Base-by-base conservation (phyloP, 2,113 vertebrate genomes). In the Crotalus viridis region DNA sequence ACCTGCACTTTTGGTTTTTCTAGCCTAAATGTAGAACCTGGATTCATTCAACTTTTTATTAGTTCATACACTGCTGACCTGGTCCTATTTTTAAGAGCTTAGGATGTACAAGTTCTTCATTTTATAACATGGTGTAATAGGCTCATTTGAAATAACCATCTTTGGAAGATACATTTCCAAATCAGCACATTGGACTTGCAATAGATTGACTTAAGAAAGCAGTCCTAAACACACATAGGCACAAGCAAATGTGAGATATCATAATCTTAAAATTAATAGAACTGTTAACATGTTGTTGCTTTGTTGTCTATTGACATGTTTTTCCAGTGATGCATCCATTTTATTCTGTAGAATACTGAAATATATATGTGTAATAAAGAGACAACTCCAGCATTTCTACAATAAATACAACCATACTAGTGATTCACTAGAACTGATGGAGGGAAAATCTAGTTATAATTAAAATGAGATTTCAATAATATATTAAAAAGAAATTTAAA, bases 401-500 rank as follows among this genome's bases (percentile, higher is more conserved):
- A 88, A 33, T 54, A 19, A 39, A 92, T 51, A 26, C 59, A 90
- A 28, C 43, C 74, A 61, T 95, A 0, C 39, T 93, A 39, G 4
- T 92, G 57, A 1, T 94, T 81, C 56, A 95, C 90, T 2, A 85
- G 74, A 88, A 56, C 24, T 43, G 74, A 21, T 51, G 10, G 69
- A 85, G 26, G 28, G 64, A 81, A 89, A 28, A 89, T 52, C 51
- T 86, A 87, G 69, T 26, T 94, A 0, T 74, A 93, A 43, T 92
- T 10, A 87, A 96, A 95, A 93, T 91, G 85, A 10, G 64, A 94
- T 26, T 87, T 95, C 87, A 89, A 48, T 85, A 12, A 56, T 74
- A 46, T 13, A 94, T 93, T 94, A 95, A 94, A 95, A 89, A 95
- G 54, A 51, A 61, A 93, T 95, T 95, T 95, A 93, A 96, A 96